phyloP scores from a whole-genome alignment of 2,797 vertebrate species.

The Lagothrix lagotricha region DNA sequence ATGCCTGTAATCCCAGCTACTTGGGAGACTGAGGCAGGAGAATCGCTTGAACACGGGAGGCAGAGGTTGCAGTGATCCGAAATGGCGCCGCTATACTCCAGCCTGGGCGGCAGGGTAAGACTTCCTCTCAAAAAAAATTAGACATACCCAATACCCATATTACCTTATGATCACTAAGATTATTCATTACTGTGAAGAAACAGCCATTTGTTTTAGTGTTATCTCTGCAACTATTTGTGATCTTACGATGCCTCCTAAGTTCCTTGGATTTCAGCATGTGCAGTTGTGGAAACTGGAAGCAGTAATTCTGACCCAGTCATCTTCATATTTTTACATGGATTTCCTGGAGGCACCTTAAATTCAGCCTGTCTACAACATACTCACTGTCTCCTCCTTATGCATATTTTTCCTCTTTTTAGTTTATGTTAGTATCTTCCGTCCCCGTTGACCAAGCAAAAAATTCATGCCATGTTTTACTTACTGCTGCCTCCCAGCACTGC shows the following conservation, averaged over 20 bases:
- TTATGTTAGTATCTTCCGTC: background rate
- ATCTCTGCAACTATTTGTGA: background rate
- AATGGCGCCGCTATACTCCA: background rate
- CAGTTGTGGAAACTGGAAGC: background rate
- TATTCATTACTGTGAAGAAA: background rate
- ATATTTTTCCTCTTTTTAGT: background rate
- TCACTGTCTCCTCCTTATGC: background rate
- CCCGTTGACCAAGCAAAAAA: background rate
- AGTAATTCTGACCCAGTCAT: background rate
- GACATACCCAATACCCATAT: no score
- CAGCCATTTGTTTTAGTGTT: background rate
- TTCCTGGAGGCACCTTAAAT: slow-evolving; percentile 9
- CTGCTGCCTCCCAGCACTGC: background rate
- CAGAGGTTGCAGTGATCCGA: background rate
- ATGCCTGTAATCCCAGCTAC: background rate
- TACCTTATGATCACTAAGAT: background rate
- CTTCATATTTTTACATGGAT: background rate
- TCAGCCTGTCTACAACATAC: background rate
- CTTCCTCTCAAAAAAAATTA: background rate
- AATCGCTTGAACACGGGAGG: background rate
- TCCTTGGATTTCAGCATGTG: background rate
- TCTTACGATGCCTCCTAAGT: background rate
- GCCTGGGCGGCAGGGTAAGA: background rate
- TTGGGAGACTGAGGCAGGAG: background rate
- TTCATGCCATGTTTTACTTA: background rate